Evolutionary conservation across 2,113 vertebrate genomes (phyloP), one percentile per base, ranked within the genome.

Genomic region (Ailurus styani): DNA sequence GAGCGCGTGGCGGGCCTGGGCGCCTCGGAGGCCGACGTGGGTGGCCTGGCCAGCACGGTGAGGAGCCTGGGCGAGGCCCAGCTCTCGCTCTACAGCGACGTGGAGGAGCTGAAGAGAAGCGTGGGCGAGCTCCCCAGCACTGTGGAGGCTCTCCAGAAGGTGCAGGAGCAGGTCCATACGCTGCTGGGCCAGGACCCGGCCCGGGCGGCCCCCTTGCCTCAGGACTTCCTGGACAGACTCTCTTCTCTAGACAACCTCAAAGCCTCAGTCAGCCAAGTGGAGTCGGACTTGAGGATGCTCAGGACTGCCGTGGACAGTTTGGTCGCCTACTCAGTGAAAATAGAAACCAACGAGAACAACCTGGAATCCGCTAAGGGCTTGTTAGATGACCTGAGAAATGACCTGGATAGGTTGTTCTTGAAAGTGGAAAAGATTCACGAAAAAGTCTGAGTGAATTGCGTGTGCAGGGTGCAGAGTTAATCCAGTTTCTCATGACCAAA

Each of bases 271-370:
- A 98, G 98, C 95, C 98, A 99, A 47, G 98, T 98, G 12, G 98
- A 99, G 8, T 98, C 98, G 0, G 99, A 99, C 98, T 98, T 99
- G 98, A 99, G 99, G 98, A 98, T 98, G 98, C 98, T 99, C 83
- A 99, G 98, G 95, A 99, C 98, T 96, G 98, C 99, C 2, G 99
- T 99, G 77, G 99, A 98, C 88, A 99, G 98, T 82, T 96, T 99
- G 97, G 99, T 99, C 0, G 96, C 98, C 1, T 99, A 99, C 98
- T 99, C 99, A 0, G 99, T 99, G 87, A 99, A 99, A 98, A 99
- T 99, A 6, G 99, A 99, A 95, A 98, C 98, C 57, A 99, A 99
- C 2, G 99, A 99, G 92, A 97, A 99, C 90, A 99, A 98, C 25
- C 97, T 99, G 50, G 96, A 99, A 27, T 98, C 99, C 2, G 97